A percentile compares a stretch with the other conserved stretches of the same genome.
Conservation (phyloP, 2,888 invertebrate species). For the Laothoe populi region DNA sequence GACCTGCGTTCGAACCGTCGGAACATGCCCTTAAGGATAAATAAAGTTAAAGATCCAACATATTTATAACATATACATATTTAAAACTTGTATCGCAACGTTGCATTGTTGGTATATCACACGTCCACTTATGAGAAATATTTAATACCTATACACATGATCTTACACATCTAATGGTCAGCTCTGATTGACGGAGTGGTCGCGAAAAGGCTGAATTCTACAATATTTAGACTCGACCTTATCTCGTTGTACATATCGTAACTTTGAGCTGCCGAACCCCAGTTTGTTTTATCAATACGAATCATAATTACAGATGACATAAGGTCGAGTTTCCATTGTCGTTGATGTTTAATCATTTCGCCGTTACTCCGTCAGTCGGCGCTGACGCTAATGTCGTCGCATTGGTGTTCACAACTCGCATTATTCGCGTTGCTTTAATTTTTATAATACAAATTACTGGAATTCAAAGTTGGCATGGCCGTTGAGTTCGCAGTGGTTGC, state of each 20-base stretch:
- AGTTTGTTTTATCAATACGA: too few relatives aligned
- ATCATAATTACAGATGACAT: too few relatives aligned
- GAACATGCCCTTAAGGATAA: too few relatives aligned
- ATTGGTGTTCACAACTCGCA: conserved; percentile 12
- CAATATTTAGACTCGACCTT: background rate
- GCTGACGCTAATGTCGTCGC: background rate
- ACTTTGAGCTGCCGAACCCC: too few relatives aligned
- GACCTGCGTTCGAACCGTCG: too few relatives aligned
- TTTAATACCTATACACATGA: conserved; percentile 35
- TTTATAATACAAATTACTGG: conserved; percentile 62
- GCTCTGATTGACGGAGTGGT: background rate
- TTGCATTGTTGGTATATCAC: conserved; percentile 24
- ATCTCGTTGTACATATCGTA: too few relatives aligned
- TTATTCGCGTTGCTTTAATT: conserved; percentile 25
- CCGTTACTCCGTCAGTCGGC: background rate
- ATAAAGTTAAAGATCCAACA: background rate
- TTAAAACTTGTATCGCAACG: conserved; percentile 24
- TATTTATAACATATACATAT: background rate
- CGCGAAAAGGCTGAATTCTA: background rate
- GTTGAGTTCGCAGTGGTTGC: conserved; percentile 34
- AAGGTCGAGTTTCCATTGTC: background rate
- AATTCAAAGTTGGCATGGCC: conserved; percentile 55
- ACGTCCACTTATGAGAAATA: conserved; percentile 37
- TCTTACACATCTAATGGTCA: background rate
- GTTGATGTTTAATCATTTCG: background rate